Evolutionary conservation across 2,888 invertebrate genomes (phyloP), one percentile per base, ranked within the genome.

Genomic region (Odontocolon sp.): DNA sequence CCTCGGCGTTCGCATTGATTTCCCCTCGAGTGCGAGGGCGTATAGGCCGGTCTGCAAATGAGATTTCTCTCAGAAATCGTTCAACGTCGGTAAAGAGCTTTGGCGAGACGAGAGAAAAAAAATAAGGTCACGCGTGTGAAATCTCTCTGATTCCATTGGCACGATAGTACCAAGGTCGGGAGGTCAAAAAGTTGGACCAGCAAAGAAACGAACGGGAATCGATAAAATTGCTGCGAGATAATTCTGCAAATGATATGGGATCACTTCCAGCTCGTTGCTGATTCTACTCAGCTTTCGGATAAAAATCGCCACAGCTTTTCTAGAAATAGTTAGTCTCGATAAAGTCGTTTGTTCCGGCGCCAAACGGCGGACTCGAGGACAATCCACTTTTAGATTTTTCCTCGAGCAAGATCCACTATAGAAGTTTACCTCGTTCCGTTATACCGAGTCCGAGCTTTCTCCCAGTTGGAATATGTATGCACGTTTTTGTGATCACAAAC

Each of bases 1-100:
- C 52, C 66, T 23, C 31, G 42, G 28, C 52, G 16, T 52, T 18
- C 59, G 21, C 69, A 66, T 73, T 73, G 73, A 73, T 75, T 75
- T 71, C 50, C 23, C 36, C 33, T 67, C 56, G 47, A 61, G 66
- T 66, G 70, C 54, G 9, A 52, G 31, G 6, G 36, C n/a, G n/a
- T n/a, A n/a, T n/a, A 47, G 63, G 50, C 23, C 50, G 21, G 50
- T 21, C 61, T 64, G 75, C 71, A 72, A 75, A 75, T 78, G 71
- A 78, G 71, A 78, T 78, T 75, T 68, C 68, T 75, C 71, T 57
- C 40, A 64, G 63, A 63, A 68, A 78, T 74, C 67, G 66, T 64
- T 57, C 57, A 8, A 59, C 64, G 33, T 8, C 40, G 59, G 6
- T 16, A 47, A 47, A 66, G 33, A 47, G 28, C 31, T 45, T 21